These are phyloP conservation scores for Eidolon dupreanum DNA, from an alignment of 2,797 vertebrate species.

Conservation along the genomic window DNA sequence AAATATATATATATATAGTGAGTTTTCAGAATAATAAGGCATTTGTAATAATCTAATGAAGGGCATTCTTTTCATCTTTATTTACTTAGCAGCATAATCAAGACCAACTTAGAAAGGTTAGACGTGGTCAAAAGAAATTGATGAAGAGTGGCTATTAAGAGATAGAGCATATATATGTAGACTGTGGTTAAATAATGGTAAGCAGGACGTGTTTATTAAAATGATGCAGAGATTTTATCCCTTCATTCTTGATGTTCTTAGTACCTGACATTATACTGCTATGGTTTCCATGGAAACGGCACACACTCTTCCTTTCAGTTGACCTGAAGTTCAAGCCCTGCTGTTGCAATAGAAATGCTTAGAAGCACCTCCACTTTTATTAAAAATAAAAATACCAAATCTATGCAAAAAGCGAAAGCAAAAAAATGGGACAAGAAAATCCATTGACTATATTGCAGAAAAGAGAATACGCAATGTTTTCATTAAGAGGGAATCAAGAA, in stretches of 20 bases:
- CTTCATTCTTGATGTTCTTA: constrained; percentile 85
- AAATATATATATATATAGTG: constrained; percentile 52
- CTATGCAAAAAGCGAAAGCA: constrained; percentile 80
- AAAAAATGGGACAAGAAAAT: constrained; percentile 51
- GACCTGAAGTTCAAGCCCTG: constrained; percentile 89
- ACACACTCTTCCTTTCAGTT: constrained; percentile 88
- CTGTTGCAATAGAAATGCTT: constrained; percentile 88
- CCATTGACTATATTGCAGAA: constrained; percentile 31
- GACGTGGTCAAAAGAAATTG: constrained; percentile 68
- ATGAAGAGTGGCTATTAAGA: constrained; percentile 66
- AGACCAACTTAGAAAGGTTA: constrained; percentile 71
- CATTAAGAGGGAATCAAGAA: constrained; percentile 67
- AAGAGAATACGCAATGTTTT: constrained; percentile 60
- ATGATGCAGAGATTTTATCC: constrained; percentile 88
- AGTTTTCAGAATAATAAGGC: constrained; percentile 63
- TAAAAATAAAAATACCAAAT: constrained; percentile 82
- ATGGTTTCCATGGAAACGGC: constrained; percentile 87
- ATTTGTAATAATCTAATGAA: constrained; percentile 67
- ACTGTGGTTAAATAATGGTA: constrained; percentile 82
- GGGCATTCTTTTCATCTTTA: constrained; percentile 69
- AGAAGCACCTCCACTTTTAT: constrained; percentile 86
- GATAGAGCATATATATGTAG: background rate
- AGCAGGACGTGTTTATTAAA: constrained; percentile 88
- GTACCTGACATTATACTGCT: constrained; percentile 87
- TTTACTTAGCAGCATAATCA: constrained; percentile 73